Evolutionary conservation across 2,888 invertebrate genomes (phyloP), one percentile per base, ranked within the genome.

Genomic region (Coremacera marginata): DNA sequence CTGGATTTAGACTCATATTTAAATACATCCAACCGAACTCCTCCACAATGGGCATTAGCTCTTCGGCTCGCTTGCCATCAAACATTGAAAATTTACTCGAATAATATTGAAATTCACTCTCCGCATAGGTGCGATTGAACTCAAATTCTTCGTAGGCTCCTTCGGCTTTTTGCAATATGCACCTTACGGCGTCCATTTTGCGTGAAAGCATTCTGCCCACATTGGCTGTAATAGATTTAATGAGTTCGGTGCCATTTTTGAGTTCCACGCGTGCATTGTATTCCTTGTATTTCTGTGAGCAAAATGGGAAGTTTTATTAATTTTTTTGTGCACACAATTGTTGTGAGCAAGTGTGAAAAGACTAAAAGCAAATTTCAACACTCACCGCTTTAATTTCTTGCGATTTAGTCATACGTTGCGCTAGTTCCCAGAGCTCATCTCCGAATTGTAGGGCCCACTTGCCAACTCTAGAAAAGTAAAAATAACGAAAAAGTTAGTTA

Each of bases 131-230:
- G 78, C 80, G 81, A 78, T 91, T 90, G 83, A 90, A 91, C 70
- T 92, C 91, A 84, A 93, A 94, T 52, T 91, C 89, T 84, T 92
- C 92, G 2, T 95, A 93, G 51, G 92, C 90, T 14, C 90, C 86
- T 90, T 96, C 95, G 0, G 96, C 96, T 76, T 91, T 92, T 81
- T 93, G 92, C 84, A 94, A 93, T 80, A 97, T 95, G 84, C 96
- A 95, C 91, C 92, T 92, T 76, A 97, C 95, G n/a, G 97, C 96
- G 84, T 96, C 95, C 91, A 95, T 95, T 92, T 97, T 96, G 84
- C 95, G 92, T 63, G 94, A 93, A 83, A 97, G 91, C 95, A 97
- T 96, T 74, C 93, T 93, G 80, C 95, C 94, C 77, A 98, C 94
- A 84, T 95, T 95, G 74, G 93, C 92, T 74, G 95, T 93, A 79